Evolutionary conservation across 2,888 invertebrate genomes (phyloP), one percentile per base, ranked within the genome.

Genomic region (Thymelicus lineola): DNA sequence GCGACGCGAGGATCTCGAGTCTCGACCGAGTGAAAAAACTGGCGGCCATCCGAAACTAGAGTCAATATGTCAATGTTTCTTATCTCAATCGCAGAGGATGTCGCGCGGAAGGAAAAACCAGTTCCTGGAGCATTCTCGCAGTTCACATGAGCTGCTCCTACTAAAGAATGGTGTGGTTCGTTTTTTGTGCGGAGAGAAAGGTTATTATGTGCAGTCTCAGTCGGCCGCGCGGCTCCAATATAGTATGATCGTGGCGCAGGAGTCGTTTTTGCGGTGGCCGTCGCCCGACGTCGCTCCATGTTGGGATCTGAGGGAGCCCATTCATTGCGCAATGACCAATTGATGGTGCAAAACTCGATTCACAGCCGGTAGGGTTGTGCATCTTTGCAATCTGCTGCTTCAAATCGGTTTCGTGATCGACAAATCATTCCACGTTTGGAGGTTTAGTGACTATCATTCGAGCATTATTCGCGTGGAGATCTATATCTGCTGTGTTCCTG

Each of bases 271-370:
- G 75, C 73, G 64, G 66, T 48, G 72, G 71, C 72, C 70, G 75
- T 72, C 76, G 78, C 76, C 77, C 78, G 77, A 72, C 77, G 77
- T 76, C 82, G 79, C 82, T 75, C 83, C 85, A 78, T 81, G 75
- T 84, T 78, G 74, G 79, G 81, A 76, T 20, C 79, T 77, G 80
- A 82, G 83, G 85, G 83, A 82, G 82, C 83, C 87, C 90, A 90
- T 91, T 91, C 90, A 90, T 86, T 79, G 80, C 77, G 82, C 83
- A 79, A 84, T 86, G 83, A 84, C 85, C 88, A 86, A 88, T 89
- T 89, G 88, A 89, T 85, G 83, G 79, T 73, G 77, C 80, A 81
- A 81, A 83, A 82, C 77, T 79, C 78, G 78, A 82, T 82, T 82
- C 80, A 82, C 75, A 75, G 75, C 71, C 72, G 71, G 60, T 75